A percentile compares a stretch with the other conserved stretches of the same genome.
phyloP scores from a whole-genome alignment of 1,140 invertebrate species.

The Bombyx mandarina region DNA sequence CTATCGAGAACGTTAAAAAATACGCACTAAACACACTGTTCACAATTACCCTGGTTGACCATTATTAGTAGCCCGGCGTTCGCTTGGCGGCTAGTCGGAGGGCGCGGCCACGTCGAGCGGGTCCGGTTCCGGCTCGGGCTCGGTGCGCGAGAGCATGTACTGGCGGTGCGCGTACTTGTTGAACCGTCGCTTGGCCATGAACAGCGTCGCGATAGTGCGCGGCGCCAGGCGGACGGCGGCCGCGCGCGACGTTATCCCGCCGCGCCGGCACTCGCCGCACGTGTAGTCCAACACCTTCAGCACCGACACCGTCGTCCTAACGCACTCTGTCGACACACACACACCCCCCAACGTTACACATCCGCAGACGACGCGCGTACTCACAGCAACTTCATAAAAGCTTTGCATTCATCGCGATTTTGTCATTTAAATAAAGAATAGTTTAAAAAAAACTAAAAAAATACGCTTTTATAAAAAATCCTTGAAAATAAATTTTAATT shows the following conservation, averaged over 20 bases:
- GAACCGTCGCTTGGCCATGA: conserved; percentile 66
- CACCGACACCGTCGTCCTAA: conserved; percentile 48
- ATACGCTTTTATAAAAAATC: too few species aligned
- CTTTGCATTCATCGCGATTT: too few species aligned
- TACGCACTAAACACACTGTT: too few species aligned
- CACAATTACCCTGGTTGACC: too few species aligned
- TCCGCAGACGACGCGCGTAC: too few species aligned
- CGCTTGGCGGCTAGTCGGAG: conserved; percentile 14
- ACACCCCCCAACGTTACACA: conserved; percentile 1
- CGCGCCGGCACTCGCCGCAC: conserved; percentile 61
- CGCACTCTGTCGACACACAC: conserved; percentile 48
- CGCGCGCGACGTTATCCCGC: conserved; percentile 59
- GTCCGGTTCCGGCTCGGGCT: conserved; percentile 15
- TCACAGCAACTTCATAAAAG: too few species aligned
- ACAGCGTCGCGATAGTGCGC: conserved; percentile 61
- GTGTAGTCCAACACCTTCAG: conserved; percentile 65
- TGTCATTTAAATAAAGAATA: too few species aligned
- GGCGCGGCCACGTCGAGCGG: conserved; percentile 16
- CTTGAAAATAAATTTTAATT: too few species aligned
- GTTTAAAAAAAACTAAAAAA: too few species aligned
- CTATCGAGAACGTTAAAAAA: too few species aligned
- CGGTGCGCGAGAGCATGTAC: conserved; percentile 29
- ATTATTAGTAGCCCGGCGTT: conserved; percentile 9
- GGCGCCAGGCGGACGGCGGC: conserved; percentile 58
- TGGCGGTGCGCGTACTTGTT: conserved; percentile 67